Conservation (phyloP, 2,113 vertebrate genomes). For the Urocolius indicus region DNA sequence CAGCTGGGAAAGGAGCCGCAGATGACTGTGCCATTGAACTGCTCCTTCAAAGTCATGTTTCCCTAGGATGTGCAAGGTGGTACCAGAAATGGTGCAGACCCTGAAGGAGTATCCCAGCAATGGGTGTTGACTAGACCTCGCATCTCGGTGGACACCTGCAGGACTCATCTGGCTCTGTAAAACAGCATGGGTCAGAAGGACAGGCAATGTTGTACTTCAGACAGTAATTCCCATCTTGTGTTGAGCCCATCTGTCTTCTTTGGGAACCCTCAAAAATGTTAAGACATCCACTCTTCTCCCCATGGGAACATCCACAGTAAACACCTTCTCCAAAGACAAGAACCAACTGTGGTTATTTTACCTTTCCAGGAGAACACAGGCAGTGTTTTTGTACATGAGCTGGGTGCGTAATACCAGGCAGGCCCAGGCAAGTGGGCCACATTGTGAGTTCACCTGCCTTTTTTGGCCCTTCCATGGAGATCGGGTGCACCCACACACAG, state of each 20-base stretch:
- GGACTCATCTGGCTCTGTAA: background rate
- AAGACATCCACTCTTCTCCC: background rate
- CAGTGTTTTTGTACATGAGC: background rate
- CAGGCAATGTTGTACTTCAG: background rate
- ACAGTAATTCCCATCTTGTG: background rate
- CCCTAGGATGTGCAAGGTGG: background rate
- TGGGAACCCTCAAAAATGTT: background rate
- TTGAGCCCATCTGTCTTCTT: background rate
- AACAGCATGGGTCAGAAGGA: background rate
- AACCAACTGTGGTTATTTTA: background rate
- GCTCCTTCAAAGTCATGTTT: background rate
- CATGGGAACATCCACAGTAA: background rate
- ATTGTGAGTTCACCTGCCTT: background rate
- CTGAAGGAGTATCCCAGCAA: background rate
- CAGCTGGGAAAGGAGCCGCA: background rate
- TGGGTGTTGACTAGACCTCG: background rate
- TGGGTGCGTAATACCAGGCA: background rate
- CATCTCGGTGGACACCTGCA: rapidly evolving
- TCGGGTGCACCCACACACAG: rapidly evolving
- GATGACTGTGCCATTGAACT: background rate
- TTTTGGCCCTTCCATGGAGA: background rate
- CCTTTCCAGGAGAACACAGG: background rate
- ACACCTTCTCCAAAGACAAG: conserved; percentile 6
- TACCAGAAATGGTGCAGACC: background rate
- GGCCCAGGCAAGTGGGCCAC: background rate